Base-by-base conservation (phyloP, 1,140 invertebrate species). In the Zeugodacus cucurbitae region DNA sequence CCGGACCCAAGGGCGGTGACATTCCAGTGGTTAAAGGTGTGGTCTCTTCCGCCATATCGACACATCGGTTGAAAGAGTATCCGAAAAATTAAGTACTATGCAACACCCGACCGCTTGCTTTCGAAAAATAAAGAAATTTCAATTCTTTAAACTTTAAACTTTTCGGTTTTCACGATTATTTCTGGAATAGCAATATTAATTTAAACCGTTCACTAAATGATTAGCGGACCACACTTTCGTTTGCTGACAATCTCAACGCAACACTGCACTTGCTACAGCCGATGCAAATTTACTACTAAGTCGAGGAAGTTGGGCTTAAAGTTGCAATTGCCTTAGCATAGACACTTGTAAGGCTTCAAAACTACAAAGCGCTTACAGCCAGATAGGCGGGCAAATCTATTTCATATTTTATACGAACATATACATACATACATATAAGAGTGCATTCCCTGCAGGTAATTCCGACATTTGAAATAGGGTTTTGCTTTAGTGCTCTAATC, bases 1-100 rank as follows among this genome's bases (percentile, higher is more conserved):
- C 94, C 1, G 95, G 94, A 59, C 94, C 94, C 86, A 90, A 86
- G 78, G 90, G 91, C 0, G 90, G 89, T 41, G 90, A 88, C 54
- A 62, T 90, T 87, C 88, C 88, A 1, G 86, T 41, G 74, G 89
- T 93, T 44, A 93, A 88, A 88, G 93, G 93, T 54, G 93, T 93
- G 89, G 92, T 92, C 91, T 93, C 93, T 88, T 92, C 91, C 64
- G 91, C 88, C 92, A 93, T 90, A 85, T 87, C 57, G 29, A 29
- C 41, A 26, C 37, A 82, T 48, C 41, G 48, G 10, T 48, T 29
- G 14, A 48, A n/a, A 74, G 22, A 22, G 20, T 34, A 44, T 22
- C 37, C 4, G 59, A 57, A 57, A 57, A 3, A 2, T 10, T 14
- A 57, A 57, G 11, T 57, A 57, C 3, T 6, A 17, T 57, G 3